These are phyloP conservation scores for Zaprionus ghesquierei DNA, from an alignment of 1,140 invertebrate species.

Conservation along the genomic window DNA sequence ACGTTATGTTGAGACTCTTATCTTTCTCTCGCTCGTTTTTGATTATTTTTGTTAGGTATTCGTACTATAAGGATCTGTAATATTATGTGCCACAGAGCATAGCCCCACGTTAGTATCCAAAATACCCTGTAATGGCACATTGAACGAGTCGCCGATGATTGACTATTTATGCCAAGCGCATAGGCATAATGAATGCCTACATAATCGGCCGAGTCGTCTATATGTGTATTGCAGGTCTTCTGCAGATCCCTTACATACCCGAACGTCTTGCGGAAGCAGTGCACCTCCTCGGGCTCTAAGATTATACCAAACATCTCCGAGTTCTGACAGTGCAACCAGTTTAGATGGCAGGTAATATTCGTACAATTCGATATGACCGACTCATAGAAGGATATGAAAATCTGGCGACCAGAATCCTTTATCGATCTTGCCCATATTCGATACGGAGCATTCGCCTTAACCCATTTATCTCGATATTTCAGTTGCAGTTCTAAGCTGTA, in stretches of 20 bases:
- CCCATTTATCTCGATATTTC: conserved; percentile 25
- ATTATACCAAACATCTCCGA: background rate
- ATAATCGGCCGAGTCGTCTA: background rate
- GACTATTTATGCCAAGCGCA: background rate
- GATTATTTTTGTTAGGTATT: background rate
- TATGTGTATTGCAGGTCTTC: background rate
- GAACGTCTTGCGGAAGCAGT: conserved; percentile 14
- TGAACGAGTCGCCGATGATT: background rate
- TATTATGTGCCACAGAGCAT: background rate
- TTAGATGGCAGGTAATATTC: conserved; percentile 16
- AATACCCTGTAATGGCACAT: background rate
- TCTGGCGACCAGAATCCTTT: background rate
- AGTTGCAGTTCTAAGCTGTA: conserved; percentile 21
- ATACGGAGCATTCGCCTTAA: conserved; percentile 5
- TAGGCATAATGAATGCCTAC: conserved; percentile 23
- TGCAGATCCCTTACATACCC: conserved; percentile 18
- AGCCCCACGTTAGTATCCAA: background rate
- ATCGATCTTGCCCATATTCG: conserved; percentile 19
- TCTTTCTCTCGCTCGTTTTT: too few species aligned
- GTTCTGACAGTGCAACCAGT: conserved; percentile 30
- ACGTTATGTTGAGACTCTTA: too few species aligned
- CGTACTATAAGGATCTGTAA: background rate
- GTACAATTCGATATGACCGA: conserved; percentile 19
- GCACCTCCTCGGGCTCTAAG: conserved; percentile 6
- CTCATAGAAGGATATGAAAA: conserved; percentile 26